Evolutionary conservation across 2,113 vertebrate genomes (phyloP).

Genomic region (Lepisosteus oculatus): DNA sequence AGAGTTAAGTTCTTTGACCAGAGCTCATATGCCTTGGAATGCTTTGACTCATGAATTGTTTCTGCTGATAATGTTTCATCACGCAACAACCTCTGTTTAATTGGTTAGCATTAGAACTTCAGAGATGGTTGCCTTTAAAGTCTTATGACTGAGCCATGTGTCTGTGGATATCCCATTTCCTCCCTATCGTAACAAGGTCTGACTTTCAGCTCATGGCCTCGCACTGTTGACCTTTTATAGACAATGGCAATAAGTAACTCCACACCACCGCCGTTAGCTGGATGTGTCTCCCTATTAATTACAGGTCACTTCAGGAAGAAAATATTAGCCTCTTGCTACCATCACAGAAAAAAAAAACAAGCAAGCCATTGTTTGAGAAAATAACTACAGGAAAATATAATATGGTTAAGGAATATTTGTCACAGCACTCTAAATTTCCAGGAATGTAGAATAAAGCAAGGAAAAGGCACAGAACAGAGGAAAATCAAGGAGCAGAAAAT

Average conservation of each 20-base stretch:
- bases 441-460: conserved; percentile 9
- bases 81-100: conserved; percentile 84
- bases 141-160: conserved; percentile 80
- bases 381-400: conserved; percentile 37
- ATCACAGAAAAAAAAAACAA: conserved; percentile 9
- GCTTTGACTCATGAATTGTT: conserved; percentile 98
- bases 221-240: conserved; percentile 73
- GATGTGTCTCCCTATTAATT: conserved; percentile 26
- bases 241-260: conserved; percentile 67
- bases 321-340: conserved; percentile 26
- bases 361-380: conserved; percentile 25
- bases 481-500: neutral
- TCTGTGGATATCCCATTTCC: conserved; percentile 81
- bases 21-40: conserved; percentile 91
- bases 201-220: conserved; percentile 58
- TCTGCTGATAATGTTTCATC: conserved; percentile 96
- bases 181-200: conserved; percentile 67
- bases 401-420: conserved; percentile 37
- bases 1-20: conserved; percentile 77
- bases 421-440: conserved; percentile 40
- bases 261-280: conserved; percentile 26
- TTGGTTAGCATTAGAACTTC: conserved; percentile 75
- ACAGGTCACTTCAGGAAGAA: conserved; percentile 31
- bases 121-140: conserved; percentile 67
- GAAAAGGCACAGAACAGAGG: neutral